These are phyloP conservation scores for Hypomecis punctinalis DNA, from an alignment of 2,888 invertebrate species.

Conservation along the genomic window DNA sequence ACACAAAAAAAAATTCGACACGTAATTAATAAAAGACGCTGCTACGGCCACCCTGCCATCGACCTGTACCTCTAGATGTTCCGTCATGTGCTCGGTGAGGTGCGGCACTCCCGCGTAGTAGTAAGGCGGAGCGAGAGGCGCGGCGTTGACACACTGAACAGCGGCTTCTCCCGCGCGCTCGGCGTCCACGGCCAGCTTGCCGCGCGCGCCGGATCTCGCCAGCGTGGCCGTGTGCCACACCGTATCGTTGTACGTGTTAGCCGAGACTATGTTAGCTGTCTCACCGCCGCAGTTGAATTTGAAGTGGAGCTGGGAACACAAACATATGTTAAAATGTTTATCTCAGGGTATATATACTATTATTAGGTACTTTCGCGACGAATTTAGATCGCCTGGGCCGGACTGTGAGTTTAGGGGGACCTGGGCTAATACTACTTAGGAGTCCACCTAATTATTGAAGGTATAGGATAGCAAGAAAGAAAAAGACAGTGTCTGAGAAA, in stretches of 20 bases:
- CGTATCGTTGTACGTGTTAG: slow-evolving; percentile 87
- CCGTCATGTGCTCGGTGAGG: slow-evolving; percentile 62
- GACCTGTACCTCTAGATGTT: slow-evolving; percentile 59
- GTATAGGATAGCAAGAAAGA: too few species aligned
- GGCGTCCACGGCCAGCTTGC: slow-evolving; percentile 88
- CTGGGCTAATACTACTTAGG: too few species aligned
- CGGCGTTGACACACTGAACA: slow-evolving; percentile 72
- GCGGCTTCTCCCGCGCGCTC: slow-evolving; percentile 81
- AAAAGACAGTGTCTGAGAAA: too few species aligned
- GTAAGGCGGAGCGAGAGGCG: slow-evolving; percentile 88
- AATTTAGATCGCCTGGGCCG: too few species aligned
- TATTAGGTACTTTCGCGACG: too few species aligned
- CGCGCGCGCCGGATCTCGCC: slow-evolving; percentile 86
- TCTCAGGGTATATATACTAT: too few species aligned
- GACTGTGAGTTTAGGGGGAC: too few species aligned
- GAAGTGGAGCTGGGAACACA: slow-evolving; percentile 86
- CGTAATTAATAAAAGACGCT: too few species aligned
- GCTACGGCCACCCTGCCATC: background rate
- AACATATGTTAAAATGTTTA: background rate
- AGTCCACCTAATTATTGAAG: too few species aligned
- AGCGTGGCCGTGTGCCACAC: slow-evolving; percentile 92
- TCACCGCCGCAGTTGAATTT: slow-evolving; percentile 90
- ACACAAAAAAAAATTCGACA: too few species aligned
- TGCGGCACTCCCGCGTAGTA: slow-evolving; percentile 91
- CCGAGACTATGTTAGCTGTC: slow-evolving; percentile 84